Base-by-base conservation (phyloP, 1,140 invertebrate species). In the Coenobita brevimanus region DNA sequence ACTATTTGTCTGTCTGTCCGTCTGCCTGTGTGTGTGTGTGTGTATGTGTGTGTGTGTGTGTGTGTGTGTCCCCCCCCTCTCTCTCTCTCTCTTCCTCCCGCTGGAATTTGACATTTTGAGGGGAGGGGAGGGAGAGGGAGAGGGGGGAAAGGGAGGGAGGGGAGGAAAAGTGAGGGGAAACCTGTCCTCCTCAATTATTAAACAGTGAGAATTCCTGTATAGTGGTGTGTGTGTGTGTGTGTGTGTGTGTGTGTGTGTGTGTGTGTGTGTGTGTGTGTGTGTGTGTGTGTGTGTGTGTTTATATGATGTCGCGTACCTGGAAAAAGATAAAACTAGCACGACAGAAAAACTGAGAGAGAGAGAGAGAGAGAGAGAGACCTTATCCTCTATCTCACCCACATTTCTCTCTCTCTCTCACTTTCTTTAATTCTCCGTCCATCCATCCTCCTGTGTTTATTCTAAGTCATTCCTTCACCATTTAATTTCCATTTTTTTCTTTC, bases 31-130 rank as follows among this genome's bases (percentile, higher is more conserved):
- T 57, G 54, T 57, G 54, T 57, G 54, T 57, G 54, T 57, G 54
- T 57, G 54, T 57, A n/a, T 57, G 54, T 57, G 54, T 57, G 54
- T 57, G 54, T 57, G 54, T 57, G 54, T 57, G 54, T 57, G 54
- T 57, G 54, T 57, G 54, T 57, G 54, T 57, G 54, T 62, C 21
- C 21, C 2, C 10, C 30, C 24, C 21, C 78, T 62, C 57, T 80
- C 21, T 21, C 36, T 80, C 36, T 80, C 54, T 0, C 24, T 57
- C 1, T 57, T 15, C 50, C 50, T n/a, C 50, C 41, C 64, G 27
- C 24, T 21, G 76, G 75, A 87, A 87, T 79, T 87, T 79, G 75
- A 80, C 84, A 87, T 79, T 79, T 80, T 69, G 84, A 46, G 0
- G 64, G 67, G 75, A 60, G 75, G 57, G 64, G 64, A 3, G 64